phyloP scores from a whole-genome alignment of 2,113 vertebrate genomes.

The Brevimyrus niger region DNA sequence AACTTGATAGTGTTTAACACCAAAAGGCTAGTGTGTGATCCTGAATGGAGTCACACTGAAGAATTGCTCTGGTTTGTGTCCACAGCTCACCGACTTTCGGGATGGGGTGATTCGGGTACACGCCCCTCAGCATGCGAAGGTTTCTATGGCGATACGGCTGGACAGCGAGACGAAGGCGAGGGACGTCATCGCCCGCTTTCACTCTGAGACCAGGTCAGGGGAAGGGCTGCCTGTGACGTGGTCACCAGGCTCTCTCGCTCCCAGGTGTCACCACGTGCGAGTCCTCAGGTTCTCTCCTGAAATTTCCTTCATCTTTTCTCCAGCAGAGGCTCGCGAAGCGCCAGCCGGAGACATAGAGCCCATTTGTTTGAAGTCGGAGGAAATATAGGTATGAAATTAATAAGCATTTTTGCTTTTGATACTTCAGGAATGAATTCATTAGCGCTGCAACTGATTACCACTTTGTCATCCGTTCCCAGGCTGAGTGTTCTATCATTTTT shows the following conservation, averaged over 20 bases:
- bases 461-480: not conserved
- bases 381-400: slow-evolving; percentile 69
- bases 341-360: slow-evolving; percentile 59
- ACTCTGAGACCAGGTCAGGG: slow-evolving; percentile 73
- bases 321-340: slow-evolving; percentile 26
- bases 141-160: slow-evolving; percentile 93
- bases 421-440: not conserved
- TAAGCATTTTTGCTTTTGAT: not conserved
- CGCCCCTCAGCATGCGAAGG: slow-evolving; percentile 81
- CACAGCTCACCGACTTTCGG: slow-evolving; percentile 73
- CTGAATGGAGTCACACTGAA: not conserved
- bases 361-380: slow-evolving; percentile 80
- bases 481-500: slow-evolving; percentile 17
- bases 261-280: not conserved
- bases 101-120: slow-evolving; percentile 89
- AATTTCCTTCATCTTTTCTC: not conserved
- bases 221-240: not conserved
- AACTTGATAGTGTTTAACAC: not conserved
- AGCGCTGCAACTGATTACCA: not conserved
- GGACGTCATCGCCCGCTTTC: slow-evolving; percentile 78
- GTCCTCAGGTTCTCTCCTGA: not conserved
- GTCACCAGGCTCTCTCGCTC: not conserved
- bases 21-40: not conserved
- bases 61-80: not conserved
- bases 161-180: slow-evolving; percentile 75